Conservation (phyloP, 1,140 invertebrate species). For the Anastatus disparis region DNA sequence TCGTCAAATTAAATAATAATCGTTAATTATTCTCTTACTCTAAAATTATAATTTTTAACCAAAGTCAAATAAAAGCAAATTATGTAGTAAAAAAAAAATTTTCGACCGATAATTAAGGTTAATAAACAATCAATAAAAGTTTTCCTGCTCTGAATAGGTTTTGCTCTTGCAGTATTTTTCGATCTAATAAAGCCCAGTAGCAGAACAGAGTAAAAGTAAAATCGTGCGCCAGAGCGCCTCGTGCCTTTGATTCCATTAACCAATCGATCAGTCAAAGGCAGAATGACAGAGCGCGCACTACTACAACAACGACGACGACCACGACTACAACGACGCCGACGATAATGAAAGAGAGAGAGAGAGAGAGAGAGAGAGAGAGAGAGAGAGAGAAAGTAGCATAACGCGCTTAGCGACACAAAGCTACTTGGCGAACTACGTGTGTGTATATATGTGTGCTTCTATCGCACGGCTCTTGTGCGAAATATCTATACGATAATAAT, state of each 20-base stretch:
- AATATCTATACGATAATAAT: conserved; percentile 26
- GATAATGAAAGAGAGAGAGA: not conserved
- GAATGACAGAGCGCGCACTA: conserved; percentile 7
- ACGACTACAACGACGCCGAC: not conserved
- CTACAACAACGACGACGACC: not conserved
- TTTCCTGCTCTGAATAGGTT: no score
- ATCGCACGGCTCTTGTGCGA: conserved; percentile 17
- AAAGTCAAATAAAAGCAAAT: no score
- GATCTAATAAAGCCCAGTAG: conserved; percentile 32
- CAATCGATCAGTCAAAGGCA: conserved; percentile 42
- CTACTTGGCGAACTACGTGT: not conserved
- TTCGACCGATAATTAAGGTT: conserved; percentile 17
- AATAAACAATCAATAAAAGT: conserved; percentile 32
- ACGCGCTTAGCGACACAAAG: not conserved
- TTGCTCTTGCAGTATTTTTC: not conserved
- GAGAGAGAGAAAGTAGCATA: not conserved
- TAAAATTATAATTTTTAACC: no score
- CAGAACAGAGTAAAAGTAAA: no score
- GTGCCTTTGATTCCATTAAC: conserved; percentile 42
- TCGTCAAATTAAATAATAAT: no score
- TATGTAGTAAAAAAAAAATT: not conserved
- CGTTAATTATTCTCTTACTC: no score
- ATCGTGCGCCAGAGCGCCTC: no score
- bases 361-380: not conserved
- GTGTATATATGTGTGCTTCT: not conserved